These are phyloP conservation scores for Tenthredo distinguenda DNA, from an alignment of 2,888 invertebrate species.

Conservation along the genomic window DNA sequence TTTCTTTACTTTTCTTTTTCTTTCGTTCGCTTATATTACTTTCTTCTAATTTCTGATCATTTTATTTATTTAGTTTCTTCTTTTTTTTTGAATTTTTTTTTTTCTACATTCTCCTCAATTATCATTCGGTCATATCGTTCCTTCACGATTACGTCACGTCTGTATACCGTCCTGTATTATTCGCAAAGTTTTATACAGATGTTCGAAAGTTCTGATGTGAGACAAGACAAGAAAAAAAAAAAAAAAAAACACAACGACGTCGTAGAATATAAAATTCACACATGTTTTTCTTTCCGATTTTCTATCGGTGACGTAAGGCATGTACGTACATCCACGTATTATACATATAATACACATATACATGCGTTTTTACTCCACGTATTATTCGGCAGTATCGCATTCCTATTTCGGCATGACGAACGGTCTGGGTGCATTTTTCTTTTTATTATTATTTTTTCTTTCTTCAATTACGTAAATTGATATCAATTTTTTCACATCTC, in stretches of 20 bases:
- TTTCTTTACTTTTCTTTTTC: background rate
- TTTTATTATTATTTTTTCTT: background rate
- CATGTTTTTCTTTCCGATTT: background rate
- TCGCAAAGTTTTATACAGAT: too few species aligned
- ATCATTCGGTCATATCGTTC: background rate
- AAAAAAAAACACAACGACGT: too few species aligned
- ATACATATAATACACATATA: background rate
- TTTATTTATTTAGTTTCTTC: background rate
- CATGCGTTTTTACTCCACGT: background rate
- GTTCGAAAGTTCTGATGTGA: too few species aligned
- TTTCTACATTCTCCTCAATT: background rate
- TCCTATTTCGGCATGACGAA: background rate
- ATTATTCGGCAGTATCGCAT: background rate
- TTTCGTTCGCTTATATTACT: too few species aligned
- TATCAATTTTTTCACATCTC: too few species aligned
- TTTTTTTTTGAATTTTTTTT: background rate
- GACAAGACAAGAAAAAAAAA: too few species aligned
- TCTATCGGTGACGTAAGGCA: background rate
- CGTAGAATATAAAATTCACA: background rate
- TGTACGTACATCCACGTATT: too few species aligned
- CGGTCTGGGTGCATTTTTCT: background rate
- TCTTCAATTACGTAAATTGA: too few species aligned
- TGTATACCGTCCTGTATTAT: too few species aligned
- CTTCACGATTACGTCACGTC: background rate
- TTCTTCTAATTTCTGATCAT: background rate